A percentile compares a stretch with the other conserved stretches of the same genome.
Conservation (phyloP, 2,797 vertebrate species). For the Staurois parvus region DNA sequence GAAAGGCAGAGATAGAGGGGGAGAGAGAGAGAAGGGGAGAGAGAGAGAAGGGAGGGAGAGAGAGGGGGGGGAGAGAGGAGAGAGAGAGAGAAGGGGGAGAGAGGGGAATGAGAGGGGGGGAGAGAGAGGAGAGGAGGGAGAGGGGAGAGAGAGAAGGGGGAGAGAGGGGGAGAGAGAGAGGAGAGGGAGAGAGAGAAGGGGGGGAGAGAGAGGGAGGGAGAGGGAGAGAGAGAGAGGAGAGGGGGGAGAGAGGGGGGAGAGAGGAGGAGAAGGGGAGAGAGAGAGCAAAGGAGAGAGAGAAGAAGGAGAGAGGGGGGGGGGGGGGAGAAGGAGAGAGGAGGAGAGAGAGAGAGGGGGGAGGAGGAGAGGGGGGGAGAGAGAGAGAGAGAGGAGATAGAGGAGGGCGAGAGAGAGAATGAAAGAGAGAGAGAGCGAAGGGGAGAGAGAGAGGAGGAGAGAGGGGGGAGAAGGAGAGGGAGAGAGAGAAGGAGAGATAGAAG, state of each 20-base stretch:
- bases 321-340: not conserved
- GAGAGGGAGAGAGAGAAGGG: too few species aligned
- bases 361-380: not conserved
- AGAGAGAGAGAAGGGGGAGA: too few species aligned
- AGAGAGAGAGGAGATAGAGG: not conserved
- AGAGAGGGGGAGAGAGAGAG: not conserved
- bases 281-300: not conserved
- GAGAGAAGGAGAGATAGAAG: not conserved
- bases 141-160: not conserved
- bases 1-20: too few species aligned
- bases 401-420: not conserved
- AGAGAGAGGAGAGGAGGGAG: not conserved
- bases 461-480: not conserved
- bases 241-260: too few species aligned
- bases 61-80: too few species aligned
- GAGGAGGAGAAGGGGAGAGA: too few species aligned
- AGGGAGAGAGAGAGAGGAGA: not conserved
- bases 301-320: not conserved
- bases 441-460: not conserved
- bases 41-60: too few species aligned
- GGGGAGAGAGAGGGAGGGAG: not conserved
- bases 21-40: too few species aligned
- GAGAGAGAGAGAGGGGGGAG: not conserved
- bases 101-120: too few species aligned
- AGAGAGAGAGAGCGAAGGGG: not conserved